Conservation (phyloP, 2,113 vertebrate species). For the Phycodurus eques region DNA sequence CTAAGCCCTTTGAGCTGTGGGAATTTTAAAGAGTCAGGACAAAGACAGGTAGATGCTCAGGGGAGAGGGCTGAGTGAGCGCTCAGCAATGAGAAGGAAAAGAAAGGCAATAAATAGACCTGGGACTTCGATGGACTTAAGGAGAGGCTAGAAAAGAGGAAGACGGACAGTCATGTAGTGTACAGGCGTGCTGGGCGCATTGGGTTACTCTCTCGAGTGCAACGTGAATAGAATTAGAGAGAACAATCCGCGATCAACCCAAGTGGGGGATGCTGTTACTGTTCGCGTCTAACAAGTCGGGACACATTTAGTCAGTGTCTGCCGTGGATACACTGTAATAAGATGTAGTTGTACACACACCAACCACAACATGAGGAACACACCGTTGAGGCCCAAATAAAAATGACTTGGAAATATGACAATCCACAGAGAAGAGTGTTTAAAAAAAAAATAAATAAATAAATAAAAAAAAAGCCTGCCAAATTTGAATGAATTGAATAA, state of each 20-base stretch:
- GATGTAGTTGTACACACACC: not conserved
- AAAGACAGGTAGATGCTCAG: conserved; percentile 10
- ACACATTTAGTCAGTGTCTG: conserved; percentile 28
- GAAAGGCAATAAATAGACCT: conserved; percentile 35
- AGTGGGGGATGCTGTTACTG: conserved; percentile 40
- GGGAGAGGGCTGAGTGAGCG: conserved; percentile 7
- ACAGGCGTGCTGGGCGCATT: conserved; percentile 36
- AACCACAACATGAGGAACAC: not conserved
- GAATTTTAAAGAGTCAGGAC: conserved; percentile 37
- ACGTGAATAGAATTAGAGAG: conserved; percentile 48
- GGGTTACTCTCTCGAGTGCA: conserved; percentile 40
- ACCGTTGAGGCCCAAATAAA: no score
- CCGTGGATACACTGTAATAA: not conserved
- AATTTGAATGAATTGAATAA: no score
- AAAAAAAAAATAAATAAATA: no score
- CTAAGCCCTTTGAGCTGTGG: conserved; percentile 34
- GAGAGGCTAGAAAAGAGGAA: conserved; percentile 19
- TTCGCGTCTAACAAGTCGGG: conserved; percentile 23
- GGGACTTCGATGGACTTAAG: not conserved
- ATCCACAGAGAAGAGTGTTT: no score
- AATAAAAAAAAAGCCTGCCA: no score
- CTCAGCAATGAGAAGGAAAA: conserved; percentile 37
- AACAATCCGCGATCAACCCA: conserved; percentile 51
- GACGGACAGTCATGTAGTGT: conserved; percentile 51
- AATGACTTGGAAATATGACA: no score